Base-by-base conservation (phyloP, 2,888 invertebrate species). In the Callinectes sapidus region DNA sequence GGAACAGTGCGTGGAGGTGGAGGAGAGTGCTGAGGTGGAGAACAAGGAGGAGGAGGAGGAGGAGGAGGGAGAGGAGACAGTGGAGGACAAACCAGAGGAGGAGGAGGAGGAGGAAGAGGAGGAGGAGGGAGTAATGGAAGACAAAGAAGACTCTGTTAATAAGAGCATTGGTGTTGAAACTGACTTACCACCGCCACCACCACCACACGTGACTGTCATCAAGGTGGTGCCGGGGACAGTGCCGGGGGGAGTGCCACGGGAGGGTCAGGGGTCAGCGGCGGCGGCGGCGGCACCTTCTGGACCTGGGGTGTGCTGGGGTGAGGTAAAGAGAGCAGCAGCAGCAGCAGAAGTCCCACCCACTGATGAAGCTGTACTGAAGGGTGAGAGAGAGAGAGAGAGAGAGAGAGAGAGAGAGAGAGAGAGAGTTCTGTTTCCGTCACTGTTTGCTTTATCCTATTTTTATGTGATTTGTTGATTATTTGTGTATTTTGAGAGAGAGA, bases 11-110 rank as follows among this genome's bases (percentile, higher is more conserved):
- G 42, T 71, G n/a, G 55, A 61, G 55, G 86, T 32, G 35, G 71
- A 71, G n/a, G 90, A n/a, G 16, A 77, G 48, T 6, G 90, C 10
- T 28, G 90, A 54, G 10, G 95, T 95, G 54, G 94, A 89, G 32
- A 66, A 66, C 23, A 90, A 85, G 18, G 88, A 91, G 18, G 89
- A 91, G 91, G 85, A 89, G n/a, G 71, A 87, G 14, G 86, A 55
- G 1, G 18, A 55, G 32, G 35, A n/a, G 18, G 35, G 35, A 35
- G 89, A 6, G 35, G 89, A 61, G 39, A 54, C 10, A 28, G 90
- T 23, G 28, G 90, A 48, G 23, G 95, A 95, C 32, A 94, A 91
- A 32, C 39, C 39, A 32, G 93, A 85, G 18, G 90, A 91, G 28
- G 92, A 89, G 89, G 88, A 85, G n/a, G 71, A 87, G 3, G 86